Percentiles rank a stretch among this genome's conserved stretches.
Conservation (phyloP, 2,113 vertebrate species). For the Herpailurus yagouaroundi region DNA sequence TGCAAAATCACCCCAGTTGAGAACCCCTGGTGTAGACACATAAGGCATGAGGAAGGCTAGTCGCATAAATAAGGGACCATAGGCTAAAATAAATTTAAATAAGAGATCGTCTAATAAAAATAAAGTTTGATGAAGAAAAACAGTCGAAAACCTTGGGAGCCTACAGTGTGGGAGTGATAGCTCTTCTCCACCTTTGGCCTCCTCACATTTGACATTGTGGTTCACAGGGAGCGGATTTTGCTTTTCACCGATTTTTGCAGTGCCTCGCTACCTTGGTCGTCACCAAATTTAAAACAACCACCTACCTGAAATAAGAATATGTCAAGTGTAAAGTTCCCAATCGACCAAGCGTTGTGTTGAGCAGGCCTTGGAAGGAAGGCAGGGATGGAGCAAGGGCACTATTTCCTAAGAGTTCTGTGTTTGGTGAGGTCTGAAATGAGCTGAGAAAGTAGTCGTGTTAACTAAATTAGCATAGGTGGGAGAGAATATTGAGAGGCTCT, state of each 20-base stretch:
- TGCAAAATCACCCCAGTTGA: neutral
- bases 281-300: neutral
- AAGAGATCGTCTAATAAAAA: neutral
- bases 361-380: neutral
- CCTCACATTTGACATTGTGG: neutral
- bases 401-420: neutral
- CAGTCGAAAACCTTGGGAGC: neutral
- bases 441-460: neutral
- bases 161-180: neutral
- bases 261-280: neutral
- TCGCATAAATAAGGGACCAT: neutral
- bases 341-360: neutral
- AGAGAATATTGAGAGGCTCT: neutral
- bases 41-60: neutral
- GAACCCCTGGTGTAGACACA: neutral
- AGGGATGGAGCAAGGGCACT: neutral
- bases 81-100: neutral
- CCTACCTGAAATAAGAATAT: neutral
- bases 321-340: neutral
- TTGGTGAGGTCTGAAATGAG: neutral
- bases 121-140: neutral
- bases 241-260: neutral
- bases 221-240: neutral
- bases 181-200: neutral
- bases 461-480: neutral